Evolutionary conservation across 1,140 invertebrate genomes (phyloP).

Genomic region (Stratiolaelaps scimitus): DNA sequence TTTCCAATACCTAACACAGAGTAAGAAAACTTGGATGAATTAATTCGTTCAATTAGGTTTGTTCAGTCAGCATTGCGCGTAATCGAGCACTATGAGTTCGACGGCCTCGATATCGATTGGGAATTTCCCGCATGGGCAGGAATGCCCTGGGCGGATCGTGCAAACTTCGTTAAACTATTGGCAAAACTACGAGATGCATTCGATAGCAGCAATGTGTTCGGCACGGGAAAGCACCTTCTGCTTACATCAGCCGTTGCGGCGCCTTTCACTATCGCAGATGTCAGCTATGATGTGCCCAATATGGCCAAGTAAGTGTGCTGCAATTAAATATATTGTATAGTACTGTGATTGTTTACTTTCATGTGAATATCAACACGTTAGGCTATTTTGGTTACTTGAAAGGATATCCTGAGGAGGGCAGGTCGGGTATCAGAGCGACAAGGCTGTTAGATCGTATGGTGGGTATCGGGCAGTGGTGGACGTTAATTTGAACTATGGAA

Average conservation of each 20-base stretch:
- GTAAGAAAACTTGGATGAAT: no score
- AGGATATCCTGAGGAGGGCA: no score
- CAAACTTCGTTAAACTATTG: conserved; percentile 34
- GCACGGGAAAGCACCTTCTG: conserved; percentile 42
- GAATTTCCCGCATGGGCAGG: conserved; percentile 49
- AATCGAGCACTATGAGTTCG: conserved; percentile 49
- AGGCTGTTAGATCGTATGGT: no score
- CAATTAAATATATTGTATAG: no score
- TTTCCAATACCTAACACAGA: no score
- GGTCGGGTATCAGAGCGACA: no score
- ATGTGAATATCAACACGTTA: no score
- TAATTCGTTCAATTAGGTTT: conserved; percentile 41
- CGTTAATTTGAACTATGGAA: no score
- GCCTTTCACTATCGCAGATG: conserved; percentile 54
- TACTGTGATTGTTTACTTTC: no score
- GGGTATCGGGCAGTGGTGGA: no score
- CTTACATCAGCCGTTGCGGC: conserved; percentile 63
- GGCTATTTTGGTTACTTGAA: no score
- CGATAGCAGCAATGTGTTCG: neutral
- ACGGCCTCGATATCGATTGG: conserved; percentile 53
- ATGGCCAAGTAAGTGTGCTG: conserved; percentile 57
- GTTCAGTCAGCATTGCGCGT: conserved; percentile 46
- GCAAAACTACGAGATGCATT: conserved; percentile 8
- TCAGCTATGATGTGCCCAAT: conserved; percentile 58
- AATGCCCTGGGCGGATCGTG: conserved; percentile 32